Evolutionary conservation across 2,797 vertebrate genomes (phyloP).

Genomic region (Molossus molossus): DNA sequence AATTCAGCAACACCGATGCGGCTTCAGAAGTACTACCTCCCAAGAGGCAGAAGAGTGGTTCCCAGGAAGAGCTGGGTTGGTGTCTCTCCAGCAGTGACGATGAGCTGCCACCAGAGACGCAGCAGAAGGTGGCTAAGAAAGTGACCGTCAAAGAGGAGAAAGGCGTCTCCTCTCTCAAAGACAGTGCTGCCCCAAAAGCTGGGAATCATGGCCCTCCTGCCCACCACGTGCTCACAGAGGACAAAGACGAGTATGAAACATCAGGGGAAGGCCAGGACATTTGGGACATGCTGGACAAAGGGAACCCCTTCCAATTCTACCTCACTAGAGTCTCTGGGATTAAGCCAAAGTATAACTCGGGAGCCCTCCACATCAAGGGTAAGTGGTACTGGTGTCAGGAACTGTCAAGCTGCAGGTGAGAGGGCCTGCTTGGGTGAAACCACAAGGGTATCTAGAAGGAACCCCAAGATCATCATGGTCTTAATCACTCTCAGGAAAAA

Average conservation of each 20-base stretch:
- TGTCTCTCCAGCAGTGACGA: constrained; percentile 96
- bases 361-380: constrained; percentile 97
- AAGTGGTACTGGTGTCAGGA: constrained; percentile 47
- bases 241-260: constrained; percentile 54
- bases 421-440: not conserved
- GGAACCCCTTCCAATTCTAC: constrained; percentile 95
- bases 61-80: constrained; percentile 93
- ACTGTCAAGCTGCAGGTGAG: fast-evolving
- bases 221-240: constrained; percentile 85
- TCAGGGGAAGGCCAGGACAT: constrained; percentile 92
- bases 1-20: constrained; percentile 18
- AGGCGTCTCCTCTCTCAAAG: not conserved
- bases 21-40: constrained; percentile 57
- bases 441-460: not conserved
- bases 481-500: not conserved
- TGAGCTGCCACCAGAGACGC: constrained; percentile 81
- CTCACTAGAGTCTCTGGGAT: constrained; percentile 97
- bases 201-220: constrained; percentile 49
- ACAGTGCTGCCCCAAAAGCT: not conserved
- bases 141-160: constrained; percentile 86
- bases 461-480: not conserved
- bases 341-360: constrained; percentile 93
- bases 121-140: constrained; percentile 69
- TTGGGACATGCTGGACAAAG: constrained; percentile 90
- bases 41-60: constrained; percentile 82